Evolutionary conservation across 2,888 invertebrate genomes (phyloP).

Genomic region (Eurois occulta): DNA sequence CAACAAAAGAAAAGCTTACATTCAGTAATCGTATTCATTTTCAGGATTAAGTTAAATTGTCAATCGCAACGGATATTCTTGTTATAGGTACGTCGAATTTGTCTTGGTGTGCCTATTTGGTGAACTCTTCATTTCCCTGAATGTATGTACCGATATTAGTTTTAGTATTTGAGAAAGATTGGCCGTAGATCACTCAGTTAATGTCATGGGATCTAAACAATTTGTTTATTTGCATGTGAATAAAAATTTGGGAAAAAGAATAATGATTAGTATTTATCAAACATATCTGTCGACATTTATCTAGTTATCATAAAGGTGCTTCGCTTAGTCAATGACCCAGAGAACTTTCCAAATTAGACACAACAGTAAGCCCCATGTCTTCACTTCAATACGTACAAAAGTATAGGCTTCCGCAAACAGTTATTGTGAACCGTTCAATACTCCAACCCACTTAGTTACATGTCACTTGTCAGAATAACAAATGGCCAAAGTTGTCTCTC

Average conservation of each 20-base stretch:
- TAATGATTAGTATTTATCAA: slow-evolving; percentile 16
- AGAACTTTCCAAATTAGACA: slow-evolving; percentile 19
- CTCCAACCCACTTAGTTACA: slow-evolving; percentile 47
- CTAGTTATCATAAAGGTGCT: not conserved
- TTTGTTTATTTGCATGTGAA: slow-evolving; percentile 4
- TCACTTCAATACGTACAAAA: slow-evolving; percentile 21
- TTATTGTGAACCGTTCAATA: slow-evolving; percentile 62
- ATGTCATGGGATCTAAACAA: not conserved
- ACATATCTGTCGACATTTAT: not conserved
- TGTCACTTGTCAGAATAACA: slow-evolving; percentile 60
- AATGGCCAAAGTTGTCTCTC: slow-evolving; percentile 62
- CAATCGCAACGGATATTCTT: not conserved
- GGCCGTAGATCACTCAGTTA: not conserved
- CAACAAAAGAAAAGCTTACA: slow-evolving; percentile 7
- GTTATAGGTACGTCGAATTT: not conserved
- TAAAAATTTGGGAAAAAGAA: not conserved
- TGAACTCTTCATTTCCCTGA: not conserved
- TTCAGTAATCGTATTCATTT: not conserved
- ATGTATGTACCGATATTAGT: not conserved
- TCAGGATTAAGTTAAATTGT: not conserved
- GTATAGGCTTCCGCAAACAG: slow-evolving; percentile 45
- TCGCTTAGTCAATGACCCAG: not conserved
- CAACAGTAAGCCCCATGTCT: not conserved
- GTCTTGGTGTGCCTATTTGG: not conserved
- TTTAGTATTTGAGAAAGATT: not conserved